Percentiles rank a stretch among this genome's conserved stretches.
Conservation (phyloP, 2,888 invertebrate genomes). For the Morpho helenor region DNA sequence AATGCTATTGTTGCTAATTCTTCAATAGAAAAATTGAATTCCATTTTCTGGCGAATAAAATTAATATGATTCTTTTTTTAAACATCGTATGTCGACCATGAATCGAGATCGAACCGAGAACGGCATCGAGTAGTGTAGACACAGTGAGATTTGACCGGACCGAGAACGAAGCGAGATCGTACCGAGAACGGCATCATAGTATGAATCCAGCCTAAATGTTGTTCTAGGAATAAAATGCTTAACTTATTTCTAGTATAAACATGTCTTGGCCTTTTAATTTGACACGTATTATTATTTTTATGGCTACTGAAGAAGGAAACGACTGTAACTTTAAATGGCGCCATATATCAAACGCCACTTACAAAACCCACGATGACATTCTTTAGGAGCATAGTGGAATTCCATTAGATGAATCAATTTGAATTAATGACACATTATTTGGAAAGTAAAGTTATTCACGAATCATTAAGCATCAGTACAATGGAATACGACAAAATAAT, state of each 20-base stretch:
- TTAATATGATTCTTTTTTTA: no score
- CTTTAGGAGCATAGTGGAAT: slow-evolving; percentile 11
- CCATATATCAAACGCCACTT: slow-evolving; percentile 41
- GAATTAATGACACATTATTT: slow-evolving; percentile 21
- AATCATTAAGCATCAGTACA: not conserved
- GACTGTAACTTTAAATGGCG: slow-evolving; percentile 44
- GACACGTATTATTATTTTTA: slow-evolving; percentile 53
- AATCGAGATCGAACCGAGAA: no score
- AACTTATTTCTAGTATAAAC: slow-evolving; percentile 44
- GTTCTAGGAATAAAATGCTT: slow-evolving; percentile 55
- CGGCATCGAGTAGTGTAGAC: no score
- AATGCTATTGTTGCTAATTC: no score
- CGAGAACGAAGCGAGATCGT: no score
- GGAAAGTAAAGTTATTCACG: slow-evolving; percentile 7
- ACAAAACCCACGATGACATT: slow-evolving; percentile 19
- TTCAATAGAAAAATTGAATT: no score
- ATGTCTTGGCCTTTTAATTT: slow-evolving; percentile 42
- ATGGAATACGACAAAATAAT: not conserved
- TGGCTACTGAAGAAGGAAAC: slow-evolving; percentile 57
- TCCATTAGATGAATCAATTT: slow-evolving; percentile 17
- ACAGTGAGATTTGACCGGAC: no score
- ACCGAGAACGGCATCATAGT: no score
- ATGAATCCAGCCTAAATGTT: no score
- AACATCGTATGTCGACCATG: no score
- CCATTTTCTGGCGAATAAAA: no score